These are phyloP conservation scores for Hydrotaea cyrtoneurina DNA, from an alignment of 2,888 invertebrate species.

Conservation along the genomic window DNA sequence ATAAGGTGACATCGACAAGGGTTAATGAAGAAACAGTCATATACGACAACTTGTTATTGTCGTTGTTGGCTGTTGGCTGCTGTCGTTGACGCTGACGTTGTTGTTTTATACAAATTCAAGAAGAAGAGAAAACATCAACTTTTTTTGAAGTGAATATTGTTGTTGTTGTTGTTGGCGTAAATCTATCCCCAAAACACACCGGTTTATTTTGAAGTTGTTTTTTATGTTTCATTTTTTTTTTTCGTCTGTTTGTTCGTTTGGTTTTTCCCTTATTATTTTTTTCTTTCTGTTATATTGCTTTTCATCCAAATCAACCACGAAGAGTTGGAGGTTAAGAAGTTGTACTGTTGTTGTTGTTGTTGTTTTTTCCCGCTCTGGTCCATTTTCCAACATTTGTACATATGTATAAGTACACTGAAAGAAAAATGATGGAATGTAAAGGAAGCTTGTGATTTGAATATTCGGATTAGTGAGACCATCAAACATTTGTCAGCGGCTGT, in stretches of 20 bases:
- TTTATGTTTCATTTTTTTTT: slow-evolving; percentile 28
- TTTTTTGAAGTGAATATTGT: slow-evolving; percentile 16
- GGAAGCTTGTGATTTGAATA: background rate
- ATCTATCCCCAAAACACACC: slow-evolving; percentile 49
- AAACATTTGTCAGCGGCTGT: too few relatives aligned
- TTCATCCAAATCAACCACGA: slow-evolving; percentile 13
- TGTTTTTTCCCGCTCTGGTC: background rate
- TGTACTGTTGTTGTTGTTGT: background rate
- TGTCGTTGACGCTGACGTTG: background rate
- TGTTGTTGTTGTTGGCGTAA: slow-evolving; percentile 33
- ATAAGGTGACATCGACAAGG: slow-evolving; percentile 15
- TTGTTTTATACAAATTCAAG: background rate
- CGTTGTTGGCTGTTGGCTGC: background rate
- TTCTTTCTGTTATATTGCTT: background rate
- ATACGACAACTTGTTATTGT: background rate
- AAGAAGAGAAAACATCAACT: too few relatives aligned
- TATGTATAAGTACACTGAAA: background rate
- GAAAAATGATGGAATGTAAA: background rate
- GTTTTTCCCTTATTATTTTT: background rate
- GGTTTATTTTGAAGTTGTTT: slow-evolving; percentile 24
- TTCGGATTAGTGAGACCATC: too few relatives aligned
- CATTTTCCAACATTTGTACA: background rate
- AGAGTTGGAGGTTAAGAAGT: slow-evolving; percentile 29
- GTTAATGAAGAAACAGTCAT: slow-evolving; percentile 1
- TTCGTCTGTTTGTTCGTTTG: background rate